Conservation (phyloP, 2,888 invertebrate species). For the Gnatocerus cornutus region DNA sequence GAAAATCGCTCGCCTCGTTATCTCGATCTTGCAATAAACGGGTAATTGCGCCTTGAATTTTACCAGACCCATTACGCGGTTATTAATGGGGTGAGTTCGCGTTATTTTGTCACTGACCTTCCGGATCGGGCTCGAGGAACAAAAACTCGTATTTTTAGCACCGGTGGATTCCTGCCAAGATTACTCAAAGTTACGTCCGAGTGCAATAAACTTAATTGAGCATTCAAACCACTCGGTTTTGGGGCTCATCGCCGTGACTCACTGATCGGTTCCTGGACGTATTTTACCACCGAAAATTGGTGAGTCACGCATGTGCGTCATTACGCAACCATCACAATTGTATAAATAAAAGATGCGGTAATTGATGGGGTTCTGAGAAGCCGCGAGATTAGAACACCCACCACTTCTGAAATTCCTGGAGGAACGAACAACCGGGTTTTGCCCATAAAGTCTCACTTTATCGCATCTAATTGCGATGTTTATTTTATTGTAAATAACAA, state of each 20-base stretch:
- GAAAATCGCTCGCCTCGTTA: neutral
- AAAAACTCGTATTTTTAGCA: constrained; percentile 20
- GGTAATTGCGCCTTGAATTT: constrained; percentile 12
- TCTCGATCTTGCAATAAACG: constrained; percentile 5
- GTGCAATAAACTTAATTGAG: constrained; percentile 21
- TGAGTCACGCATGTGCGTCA: constrained; percentile 37
- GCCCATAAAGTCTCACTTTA: constrained; percentile 28
- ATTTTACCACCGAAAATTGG: constrained; percentile 3
- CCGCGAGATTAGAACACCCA: constrained; percentile 23
- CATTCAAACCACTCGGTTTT: constrained; percentile 12
- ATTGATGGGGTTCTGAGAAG: constrained; percentile 35
- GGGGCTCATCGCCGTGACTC: too few relatives aligned
- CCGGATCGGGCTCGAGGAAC: constrained; percentile 4
- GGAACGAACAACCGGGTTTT: neutral
- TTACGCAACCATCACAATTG: constrained; percentile 34
- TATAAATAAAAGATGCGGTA: constrained; percentile 37
- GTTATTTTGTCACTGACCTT: constrained; percentile 29
- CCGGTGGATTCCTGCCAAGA: constrained; percentile 18
- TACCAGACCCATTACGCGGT: constrained; percentile 33
- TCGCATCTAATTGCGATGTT: constrained; percentile 34
- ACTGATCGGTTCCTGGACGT: too few relatives aligned
- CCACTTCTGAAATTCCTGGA: neutral
- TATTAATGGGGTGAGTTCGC: constrained; percentile 32
- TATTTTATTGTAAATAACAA: constrained; percentile 23
- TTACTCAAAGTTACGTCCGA: constrained; percentile 12